A percentile compares a stretch with the other conserved stretches of the same genome.
These are phyloP conservation scores for Lasioglossum calceatum DNA, from an alignment of 2,888 invertebrate genomes.

Conservation along the genomic window DNA sequence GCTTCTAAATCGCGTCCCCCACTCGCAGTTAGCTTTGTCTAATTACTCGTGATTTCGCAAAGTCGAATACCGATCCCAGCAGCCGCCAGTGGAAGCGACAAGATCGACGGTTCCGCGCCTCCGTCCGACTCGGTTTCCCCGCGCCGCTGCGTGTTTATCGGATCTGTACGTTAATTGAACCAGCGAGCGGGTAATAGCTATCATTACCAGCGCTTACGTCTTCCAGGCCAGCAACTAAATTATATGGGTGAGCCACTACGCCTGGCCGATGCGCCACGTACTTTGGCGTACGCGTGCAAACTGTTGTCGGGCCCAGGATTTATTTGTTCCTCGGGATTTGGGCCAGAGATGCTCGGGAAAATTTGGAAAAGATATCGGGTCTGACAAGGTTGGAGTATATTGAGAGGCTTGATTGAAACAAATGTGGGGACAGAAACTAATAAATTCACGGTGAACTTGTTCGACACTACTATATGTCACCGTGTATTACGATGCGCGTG, in stretches of 20 bases:
- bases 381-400: not conserved
- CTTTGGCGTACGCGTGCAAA: conserved; percentile 7
- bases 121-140: conserved; percentile 15
- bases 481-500: no score
- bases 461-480: not conserved
- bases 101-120: conserved; percentile 52
- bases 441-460: no score
- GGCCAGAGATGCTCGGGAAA: not conserved
- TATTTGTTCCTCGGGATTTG: not conserved
- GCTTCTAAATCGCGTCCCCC: not conserved
- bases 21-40: conserved; percentile 18
- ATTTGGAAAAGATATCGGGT: no score
- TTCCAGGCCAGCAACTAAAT: conserved; percentile 55
- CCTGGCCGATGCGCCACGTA: conserved; percentile 7
- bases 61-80: conserved; percentile 42
- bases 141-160: conserved; percentile 46
- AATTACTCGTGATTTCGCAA: conserved; percentile 59
- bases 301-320: conserved; percentile 9
- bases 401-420: not conserved
- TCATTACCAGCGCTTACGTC: conserved; percentile 58
- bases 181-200: conserved; percentile 56
- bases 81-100: conserved; percentile 47
- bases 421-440: no score
- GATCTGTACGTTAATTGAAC: conserved; percentile 62
- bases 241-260: conserved; percentile 45